Evolutionary conservation across 1,140 invertebrate species (phyloP), one percentile per base, ranked within the genome.

Genomic region (Hyles vespertilio): DNA sequence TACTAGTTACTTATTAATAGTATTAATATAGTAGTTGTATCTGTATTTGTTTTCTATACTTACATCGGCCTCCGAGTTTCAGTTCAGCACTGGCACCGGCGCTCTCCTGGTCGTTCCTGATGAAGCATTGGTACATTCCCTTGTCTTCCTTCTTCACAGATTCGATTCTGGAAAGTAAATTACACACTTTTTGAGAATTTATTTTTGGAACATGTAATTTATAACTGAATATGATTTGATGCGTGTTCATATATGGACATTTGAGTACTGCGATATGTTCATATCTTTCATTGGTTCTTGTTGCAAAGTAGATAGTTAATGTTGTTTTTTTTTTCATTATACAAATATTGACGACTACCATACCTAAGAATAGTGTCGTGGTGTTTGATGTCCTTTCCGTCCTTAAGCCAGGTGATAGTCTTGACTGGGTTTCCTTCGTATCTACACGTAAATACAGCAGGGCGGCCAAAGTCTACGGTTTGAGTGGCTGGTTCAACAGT

Each of bases 101-200:
- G 70, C 95, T 97, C 88, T 98, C 97, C 82, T 97, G 95, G 76
- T 98, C 96, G 79, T 98, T 98, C 50, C 95, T 91, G 40, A 98
- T 95, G 78, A 98, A 97, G 80, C 98, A 99, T 75, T 99, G 97
- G 80, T 98, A 99, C 97, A 99, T 98, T 81, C 97, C 98, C 79
- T 96, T 97, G 81, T 99, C 97, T 87, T 98, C 95, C 74, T 98
- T 96, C 82, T 96, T 95, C 0, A 99, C 96, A 3, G 94, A 94
- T 67, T 96, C 95, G 72, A 99, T 97, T 55, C 94, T 93, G 70
- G 51, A 81, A 83, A 52, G 22, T 8, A 40, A 5, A 40, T 40
- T 5, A 40, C 4, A 40, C 8, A 5, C 36, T 40, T 40, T 22
- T 22, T 22, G 22, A 22, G 22, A 22, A 22, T 22, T 22, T 22